A percentile compares a stretch with the other conserved stretches of the same genome.
Evolutionary conservation across 2,113 vertebrate genomes (phyloP).

Genomic region (Phoenicopterus ruber): DNA sequence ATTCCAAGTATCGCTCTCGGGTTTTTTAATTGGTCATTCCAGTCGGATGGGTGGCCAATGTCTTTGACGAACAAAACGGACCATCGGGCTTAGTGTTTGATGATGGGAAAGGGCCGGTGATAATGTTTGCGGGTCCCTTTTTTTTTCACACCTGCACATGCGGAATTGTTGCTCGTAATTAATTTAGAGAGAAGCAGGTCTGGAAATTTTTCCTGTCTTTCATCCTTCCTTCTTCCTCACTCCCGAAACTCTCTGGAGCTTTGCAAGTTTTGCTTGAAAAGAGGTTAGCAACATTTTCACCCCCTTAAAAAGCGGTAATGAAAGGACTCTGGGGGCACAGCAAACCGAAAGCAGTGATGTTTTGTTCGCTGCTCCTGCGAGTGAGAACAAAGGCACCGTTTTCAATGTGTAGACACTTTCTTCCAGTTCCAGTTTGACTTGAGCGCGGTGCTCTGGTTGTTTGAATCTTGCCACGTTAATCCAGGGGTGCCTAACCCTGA

Average conservation of each 20-base stretch:
- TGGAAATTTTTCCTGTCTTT: constrained; percentile 15
- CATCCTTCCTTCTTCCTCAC: neutral
- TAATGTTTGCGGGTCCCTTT: neutral
- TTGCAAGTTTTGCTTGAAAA: constrained; percentile 3
- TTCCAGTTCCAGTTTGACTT: constrained; percentile 9
- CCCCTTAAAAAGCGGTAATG: constrained; percentile 13
- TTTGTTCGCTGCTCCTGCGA: neutral
- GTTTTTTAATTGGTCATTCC: constrained; percentile 60
- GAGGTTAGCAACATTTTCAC: constrained; percentile 22
- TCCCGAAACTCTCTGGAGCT: neutral
- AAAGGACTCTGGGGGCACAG: constrained; percentile 5
- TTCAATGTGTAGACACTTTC: neutral
- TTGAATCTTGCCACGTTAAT: neutral
- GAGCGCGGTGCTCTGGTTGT: neutral
- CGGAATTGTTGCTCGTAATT: neutral
- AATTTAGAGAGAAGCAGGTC: neutral
- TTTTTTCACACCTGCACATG: neutral
- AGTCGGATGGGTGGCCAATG: constrained; percentile 47
- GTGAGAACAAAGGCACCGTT: constrained; percentile 34
- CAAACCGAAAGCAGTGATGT: neutral
- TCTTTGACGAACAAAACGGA: constrained; percentile 6
- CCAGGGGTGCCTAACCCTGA: neutral
- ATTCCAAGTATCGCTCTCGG: constrained; percentile 21
- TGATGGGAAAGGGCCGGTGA: constrained; percentile 19
- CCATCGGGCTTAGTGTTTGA: neutral